Percentiles rank a stretch among this genome's conserved stretches.
Evolutionary conservation across 2,888 invertebrate genomes (phyloP).

Genomic region (Eurois occulta): DNA sequence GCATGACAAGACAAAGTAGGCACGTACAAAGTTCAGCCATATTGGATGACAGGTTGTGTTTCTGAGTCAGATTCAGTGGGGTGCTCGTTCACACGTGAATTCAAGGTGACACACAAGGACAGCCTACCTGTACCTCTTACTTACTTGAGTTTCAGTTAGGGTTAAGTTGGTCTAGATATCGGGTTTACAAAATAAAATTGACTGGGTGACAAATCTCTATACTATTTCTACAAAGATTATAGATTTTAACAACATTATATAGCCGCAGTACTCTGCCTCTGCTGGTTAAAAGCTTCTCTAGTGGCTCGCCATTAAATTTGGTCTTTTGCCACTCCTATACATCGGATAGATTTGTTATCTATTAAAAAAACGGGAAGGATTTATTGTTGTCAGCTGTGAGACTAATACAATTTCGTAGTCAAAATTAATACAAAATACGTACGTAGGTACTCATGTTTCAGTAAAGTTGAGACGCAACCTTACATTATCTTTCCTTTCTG

Average conservation of each 20-base stretch:
- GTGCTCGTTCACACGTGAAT: constrained; percentile 38
- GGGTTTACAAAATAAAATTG: background rate
- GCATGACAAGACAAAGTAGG: background rate
- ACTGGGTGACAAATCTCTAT: background rate
- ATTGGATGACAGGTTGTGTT: constrained; percentile 34
- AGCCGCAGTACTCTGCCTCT: background rate
- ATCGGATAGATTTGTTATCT: background rate
- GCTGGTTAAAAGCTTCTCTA: background rate
- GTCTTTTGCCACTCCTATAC: background rate
- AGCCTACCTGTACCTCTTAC: background rate
- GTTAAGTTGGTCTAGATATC: constrained; percentile 20
- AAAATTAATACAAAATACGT: background rate
- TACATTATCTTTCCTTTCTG: background rate
- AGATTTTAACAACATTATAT: fast-evolving
- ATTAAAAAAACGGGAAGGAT: background rate
- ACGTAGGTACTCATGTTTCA: background rate
- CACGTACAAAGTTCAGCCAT: constrained; percentile 22
- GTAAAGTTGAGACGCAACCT: background rate
- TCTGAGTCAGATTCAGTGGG: constrained; percentile 29
- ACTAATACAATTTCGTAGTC: background rate
- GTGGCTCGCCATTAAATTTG: background rate
- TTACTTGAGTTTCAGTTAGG: constrained; percentile 29
- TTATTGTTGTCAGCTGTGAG: background rate
- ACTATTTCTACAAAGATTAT: background rate
- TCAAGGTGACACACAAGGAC: constrained; percentile 39